Evolutionary conservation across 2,797 vertebrate species (phyloP).

Genomic region (Sebastes iracundus): DNA sequence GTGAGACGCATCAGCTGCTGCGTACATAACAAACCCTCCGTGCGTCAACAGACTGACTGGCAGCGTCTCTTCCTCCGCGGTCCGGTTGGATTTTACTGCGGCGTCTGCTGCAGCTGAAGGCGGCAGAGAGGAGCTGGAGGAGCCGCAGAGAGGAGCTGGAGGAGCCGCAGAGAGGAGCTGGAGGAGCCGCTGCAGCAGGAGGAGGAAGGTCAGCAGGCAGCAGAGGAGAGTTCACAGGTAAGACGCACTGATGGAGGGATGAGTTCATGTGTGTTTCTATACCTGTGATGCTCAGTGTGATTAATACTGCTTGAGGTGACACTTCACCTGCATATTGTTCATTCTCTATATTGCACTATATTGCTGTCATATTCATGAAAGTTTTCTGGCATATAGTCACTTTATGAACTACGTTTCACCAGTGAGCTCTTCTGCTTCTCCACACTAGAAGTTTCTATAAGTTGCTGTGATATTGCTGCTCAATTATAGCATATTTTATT

Average conservation of each 20-base stretch:
- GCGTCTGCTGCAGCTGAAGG: background rate
- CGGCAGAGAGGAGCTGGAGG: background rate
- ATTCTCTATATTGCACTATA: too few species aligned
- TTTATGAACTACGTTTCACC: background rate
- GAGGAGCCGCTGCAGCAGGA: background rate
- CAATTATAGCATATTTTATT: background rate
- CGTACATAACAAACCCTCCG: background rate
- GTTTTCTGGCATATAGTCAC: background rate
- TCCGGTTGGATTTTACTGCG: conserved; percentile 32
- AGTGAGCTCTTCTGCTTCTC: background rate
- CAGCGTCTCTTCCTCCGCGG: background rate
- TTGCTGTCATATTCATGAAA: background rate
- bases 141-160: background rate
- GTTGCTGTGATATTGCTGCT: too few species aligned
- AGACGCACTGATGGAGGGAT: background rate
- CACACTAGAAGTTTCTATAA: background rate
- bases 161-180: too few species aligned
- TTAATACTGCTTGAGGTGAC: background rate
- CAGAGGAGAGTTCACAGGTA: conserved; percentile 34
- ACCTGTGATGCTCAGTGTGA: background rate
- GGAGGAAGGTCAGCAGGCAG: too few species aligned
- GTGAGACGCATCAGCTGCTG: background rate
- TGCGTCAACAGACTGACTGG: background rate
- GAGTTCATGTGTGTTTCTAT: background rate
- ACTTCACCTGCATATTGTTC: too few species aligned